phyloP scores from a whole-genome alignment of 2,888 invertebrate species.

The Amphiduros pacificus region DNA sequence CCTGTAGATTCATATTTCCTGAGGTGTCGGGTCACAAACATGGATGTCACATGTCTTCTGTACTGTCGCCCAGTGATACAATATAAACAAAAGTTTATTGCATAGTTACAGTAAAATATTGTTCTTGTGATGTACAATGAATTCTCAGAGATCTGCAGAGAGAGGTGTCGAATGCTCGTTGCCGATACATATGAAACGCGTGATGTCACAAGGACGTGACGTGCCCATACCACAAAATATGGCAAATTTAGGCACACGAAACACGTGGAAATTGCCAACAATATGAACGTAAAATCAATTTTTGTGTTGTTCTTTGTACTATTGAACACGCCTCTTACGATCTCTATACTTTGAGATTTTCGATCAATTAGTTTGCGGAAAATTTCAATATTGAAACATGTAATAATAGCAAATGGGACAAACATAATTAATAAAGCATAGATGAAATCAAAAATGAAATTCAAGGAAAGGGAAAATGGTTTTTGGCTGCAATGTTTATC shows the following conservation, averaged over 20 bases:
- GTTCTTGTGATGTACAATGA: constrained; percentile 38
- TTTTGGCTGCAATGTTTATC: constrained; percentile 37
- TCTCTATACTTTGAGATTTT: not conserved
- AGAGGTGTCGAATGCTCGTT: too few relatives aligned
- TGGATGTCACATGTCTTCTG: too few relatives aligned
- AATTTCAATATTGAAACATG: constrained; percentile 46
- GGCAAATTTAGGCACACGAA: constrained; percentile 50
- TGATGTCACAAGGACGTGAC: too few relatives aligned
- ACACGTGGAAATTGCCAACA: constrained; percentile 47
- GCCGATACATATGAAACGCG: too few relatives aligned
- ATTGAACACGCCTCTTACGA: constrained; percentile 19
- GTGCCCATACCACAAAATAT: constrained; percentile 50
- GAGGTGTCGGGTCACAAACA: too few relatives aligned
- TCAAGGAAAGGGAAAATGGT: constrained; percentile 32
- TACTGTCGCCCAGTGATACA: constrained; percentile 50
- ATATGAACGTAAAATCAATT: constrained; percentile 50
- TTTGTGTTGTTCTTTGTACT: constrained; percentile 46
- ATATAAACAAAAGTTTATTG: constrained; percentile 53
- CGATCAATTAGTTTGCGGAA: constrained; percentile 32
- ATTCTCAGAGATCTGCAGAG: too few relatives aligned
- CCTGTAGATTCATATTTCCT: too few relatives aligned
- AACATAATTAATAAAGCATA: constrained; percentile 48
- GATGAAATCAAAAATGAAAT: constrained; percentile 44
- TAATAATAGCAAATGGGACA: constrained; percentile 50
- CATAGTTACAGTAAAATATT: constrained; percentile 51